Conservation (phyloP, 2,797 vertebrate species). For the Setipinna tenuifilis region DNA sequence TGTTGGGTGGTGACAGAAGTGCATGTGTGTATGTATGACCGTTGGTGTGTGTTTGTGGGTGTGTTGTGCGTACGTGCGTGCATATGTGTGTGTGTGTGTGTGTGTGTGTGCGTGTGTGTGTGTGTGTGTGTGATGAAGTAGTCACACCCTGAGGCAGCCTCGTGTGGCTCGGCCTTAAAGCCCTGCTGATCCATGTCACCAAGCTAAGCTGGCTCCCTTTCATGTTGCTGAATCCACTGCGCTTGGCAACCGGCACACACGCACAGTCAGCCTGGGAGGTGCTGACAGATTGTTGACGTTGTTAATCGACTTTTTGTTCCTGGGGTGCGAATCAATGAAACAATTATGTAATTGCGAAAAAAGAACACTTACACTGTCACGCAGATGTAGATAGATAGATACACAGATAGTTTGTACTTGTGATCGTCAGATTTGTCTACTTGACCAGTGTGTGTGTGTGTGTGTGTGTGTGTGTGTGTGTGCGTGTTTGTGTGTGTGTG, state of each 20-base stretch:
- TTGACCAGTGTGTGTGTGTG: background rate
- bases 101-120: background rate
- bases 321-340: background rate
- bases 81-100: background rate
- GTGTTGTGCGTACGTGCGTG: background rate
- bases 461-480: background rate
- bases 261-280: background rate
- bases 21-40: background rate
- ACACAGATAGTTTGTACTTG: background rate
- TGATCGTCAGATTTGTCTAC: background rate
- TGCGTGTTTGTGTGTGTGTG: background rate
- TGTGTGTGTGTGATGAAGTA: background rate
- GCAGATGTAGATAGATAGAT: background rate
- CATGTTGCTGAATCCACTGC: background rate
- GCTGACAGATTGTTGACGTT: conserved; percentile 5
- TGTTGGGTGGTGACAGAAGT: background rate
- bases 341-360: background rate
- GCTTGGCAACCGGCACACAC: background rate
- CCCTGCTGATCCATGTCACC: background rate
- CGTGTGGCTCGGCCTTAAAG: background rate
- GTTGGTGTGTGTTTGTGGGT: background rate
- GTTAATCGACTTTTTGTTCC: background rate
- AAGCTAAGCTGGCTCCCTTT: background rate
- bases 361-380: background rate
- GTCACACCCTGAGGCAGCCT: background rate